Percentiles rank a stretch among this genome's conserved stretches.
These are phyloP conservation scores for Cynodonichthys magdalenae DNA, from an alignment of 2,797 vertebrate genomes.

Conservation along the genomic window DNA sequence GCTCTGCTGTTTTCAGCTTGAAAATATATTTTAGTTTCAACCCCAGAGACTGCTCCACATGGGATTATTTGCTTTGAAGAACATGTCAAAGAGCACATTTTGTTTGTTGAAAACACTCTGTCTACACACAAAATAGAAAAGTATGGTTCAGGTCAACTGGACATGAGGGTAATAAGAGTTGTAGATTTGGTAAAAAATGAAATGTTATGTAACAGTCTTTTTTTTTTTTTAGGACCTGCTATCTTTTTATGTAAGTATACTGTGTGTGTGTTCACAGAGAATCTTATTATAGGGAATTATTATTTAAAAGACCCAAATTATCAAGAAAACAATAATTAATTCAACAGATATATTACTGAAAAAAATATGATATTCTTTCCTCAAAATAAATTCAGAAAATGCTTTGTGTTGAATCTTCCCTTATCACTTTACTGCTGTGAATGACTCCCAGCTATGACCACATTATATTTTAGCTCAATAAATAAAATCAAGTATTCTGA, in stretches of 20 bases:
- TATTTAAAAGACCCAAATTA: too few species aligned
- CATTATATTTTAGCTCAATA: too few species aligned
- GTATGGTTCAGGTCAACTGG: background rate
- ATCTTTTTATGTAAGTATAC: too few species aligned
- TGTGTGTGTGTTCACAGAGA: background rate
- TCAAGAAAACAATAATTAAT: too few species aligned
- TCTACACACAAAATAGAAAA: background rate
- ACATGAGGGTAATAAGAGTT: background rate
- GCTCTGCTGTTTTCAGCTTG: background rate
- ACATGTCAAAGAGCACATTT: background rate
- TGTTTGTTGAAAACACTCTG: constrained; percentile 2
- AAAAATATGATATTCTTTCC: too few species aligned
- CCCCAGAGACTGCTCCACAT: background rate
- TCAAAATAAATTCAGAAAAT: too few species aligned
- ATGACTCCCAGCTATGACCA: too few species aligned
- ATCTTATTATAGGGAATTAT: background rate
- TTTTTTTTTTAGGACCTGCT: too few species aligned
- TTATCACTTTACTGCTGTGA: too few species aligned
- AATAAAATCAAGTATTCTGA: too few species aligned
- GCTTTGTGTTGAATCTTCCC: too few species aligned
- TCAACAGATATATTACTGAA: too few species aligned
- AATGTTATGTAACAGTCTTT: background rate
- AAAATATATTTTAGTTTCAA: background rate
- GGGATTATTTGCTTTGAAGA: background rate
- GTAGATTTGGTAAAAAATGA: constrained; percentile 1